A percentile compares a stretch with the other conserved stretches of the same genome.
phyloP scores from a whole-genome alignment of 2,888 invertebrate genomes.

The Apoda limacodes region DNA sequence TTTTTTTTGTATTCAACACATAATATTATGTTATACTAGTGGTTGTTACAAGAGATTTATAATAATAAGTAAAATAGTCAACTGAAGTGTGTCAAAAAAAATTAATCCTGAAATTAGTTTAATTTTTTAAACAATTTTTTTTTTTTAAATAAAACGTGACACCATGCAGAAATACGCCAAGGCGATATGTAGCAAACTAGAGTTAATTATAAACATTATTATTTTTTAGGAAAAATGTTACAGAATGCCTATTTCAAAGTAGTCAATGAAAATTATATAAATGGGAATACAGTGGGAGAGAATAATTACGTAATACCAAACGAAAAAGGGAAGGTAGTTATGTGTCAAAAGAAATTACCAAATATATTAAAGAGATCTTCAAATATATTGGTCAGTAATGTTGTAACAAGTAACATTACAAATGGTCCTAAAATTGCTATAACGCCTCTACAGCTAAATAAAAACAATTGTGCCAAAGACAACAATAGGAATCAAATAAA shows the following conservation, averaged over 20 bases:
- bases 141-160: too few relatives aligned
- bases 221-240: conserved; percentile 33
- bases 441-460: conserved; percentile 32
- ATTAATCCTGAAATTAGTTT: too few relatives aligned
- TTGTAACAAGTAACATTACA: conserved; percentile 37
- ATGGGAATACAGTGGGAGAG: conserved; percentile 21
- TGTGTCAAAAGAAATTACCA: conserved; percentile 41
- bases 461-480: conserved; percentile 26
- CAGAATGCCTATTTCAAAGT: conserved; percentile 51
- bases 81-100: too few relatives aligned
- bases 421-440: conserved; percentile 39
- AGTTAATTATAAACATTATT: conserved; percentile 1
- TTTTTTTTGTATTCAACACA: too few relatives aligned
- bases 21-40: too few relatives aligned
- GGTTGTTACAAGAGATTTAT: too few relatives aligned
- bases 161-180: too few relatives aligned
- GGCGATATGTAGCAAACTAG: too few relatives aligned
- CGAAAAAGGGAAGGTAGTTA: conserved; percentile 31
- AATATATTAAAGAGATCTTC: conserved; percentile 35
- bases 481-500: conserved; percentile 28
- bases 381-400: conserved; percentile 25
- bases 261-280: conserved; percentile 43
- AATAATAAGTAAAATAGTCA: too few relatives aligned
- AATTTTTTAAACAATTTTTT: too few relatives aligned
- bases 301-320: too few relatives aligned